These are phyloP conservation scores for Pterocles gutturalis DNA, from an alignment of 2,113 vertebrate species.

Conservation along the genomic window DNA sequence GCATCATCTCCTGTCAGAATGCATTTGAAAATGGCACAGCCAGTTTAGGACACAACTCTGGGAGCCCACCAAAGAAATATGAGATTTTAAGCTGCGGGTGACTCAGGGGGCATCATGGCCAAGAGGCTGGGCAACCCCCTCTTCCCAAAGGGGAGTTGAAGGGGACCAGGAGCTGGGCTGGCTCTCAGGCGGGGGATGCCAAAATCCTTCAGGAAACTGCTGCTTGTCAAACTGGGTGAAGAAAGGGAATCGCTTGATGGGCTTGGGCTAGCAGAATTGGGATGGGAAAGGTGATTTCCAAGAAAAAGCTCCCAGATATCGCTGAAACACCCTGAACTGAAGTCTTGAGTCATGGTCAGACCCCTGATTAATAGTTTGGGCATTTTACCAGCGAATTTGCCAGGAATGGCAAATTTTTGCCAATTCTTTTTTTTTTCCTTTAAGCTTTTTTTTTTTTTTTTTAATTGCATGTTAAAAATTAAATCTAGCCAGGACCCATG, in stretches of 20 bases:
- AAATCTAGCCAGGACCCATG: background rate
- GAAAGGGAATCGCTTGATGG: background rate
- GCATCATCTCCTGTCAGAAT: background rate
- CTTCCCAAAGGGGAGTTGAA: background rate
- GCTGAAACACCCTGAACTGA: background rate
- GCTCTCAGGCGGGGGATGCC: background rate
- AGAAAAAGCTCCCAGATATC: background rate
- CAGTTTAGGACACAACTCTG: background rate
- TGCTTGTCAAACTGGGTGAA: background rate
- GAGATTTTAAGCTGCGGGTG: background rate
- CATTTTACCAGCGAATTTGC: background rate
- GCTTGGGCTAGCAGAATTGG: background rate
- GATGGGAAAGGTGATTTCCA: background rate
- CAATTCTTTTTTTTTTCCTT: too few relatives aligned
- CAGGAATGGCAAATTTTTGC: rapidly evolving
- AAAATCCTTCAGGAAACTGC: background rate
- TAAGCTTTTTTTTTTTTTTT: background rate
- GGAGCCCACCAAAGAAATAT: background rate
- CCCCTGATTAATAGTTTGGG: background rate
- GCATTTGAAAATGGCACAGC: background rate
- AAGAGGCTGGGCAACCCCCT: background rate
- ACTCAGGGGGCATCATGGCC: rapidly evolving
- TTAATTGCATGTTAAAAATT: background rate
- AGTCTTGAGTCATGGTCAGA: background rate
- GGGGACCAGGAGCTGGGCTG: background rate